Evolutionary conservation across 1,140 invertebrate species (phyloP), one percentile per base, ranked within the genome.

Genomic region (Cydia pomonella): DNA sequence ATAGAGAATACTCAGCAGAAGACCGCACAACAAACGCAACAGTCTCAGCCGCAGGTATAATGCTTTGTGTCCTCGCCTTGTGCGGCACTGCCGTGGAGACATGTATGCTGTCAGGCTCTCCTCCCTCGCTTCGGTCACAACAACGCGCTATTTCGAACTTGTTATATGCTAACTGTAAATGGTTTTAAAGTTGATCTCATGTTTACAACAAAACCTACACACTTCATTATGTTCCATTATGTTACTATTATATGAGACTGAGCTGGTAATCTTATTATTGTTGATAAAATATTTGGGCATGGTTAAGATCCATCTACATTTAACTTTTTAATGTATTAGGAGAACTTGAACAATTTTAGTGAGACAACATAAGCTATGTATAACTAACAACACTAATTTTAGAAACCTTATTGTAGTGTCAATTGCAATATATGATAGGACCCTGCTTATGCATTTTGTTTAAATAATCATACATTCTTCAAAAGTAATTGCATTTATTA

Each of bases 1-100:
- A 93, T 93, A 72, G 93, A 93, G 81, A 93, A 92, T 87, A 89
- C 87, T 72, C 92, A 93, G 78, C 92, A 92, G 76, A 93, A 93
- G 82, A 84, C 81, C 80, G 78, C 89, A 71, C 92, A 93, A 82
- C 92, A 93, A 74, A 82, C 88, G 16, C 91, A 92, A 78, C 89
- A 88, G 83, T 84, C 84, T 18, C 86, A 86, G 75, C 81, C 82
- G 82, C 33, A 77, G 33, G 69, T 75, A 66, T 62, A 50, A 69
- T 16, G 47, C 41, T 53, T 73, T 73, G 72, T 73, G 41, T 73
- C 72, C 72, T 73, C 27, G 47, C 72, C 64, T 69, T 18, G 29
- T 33, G 10, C 64, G 63, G 27, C 64, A 33, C 33, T 38, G 64
- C 64, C 27, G 64, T 66, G 64, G 64, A 69, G 27, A 64, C 63